Evolutionary conservation across 1,140 invertebrate genomes (phyloP), one percentile per base, ranked within the genome.

Genomic region (Lucilia sericata): DNA sequence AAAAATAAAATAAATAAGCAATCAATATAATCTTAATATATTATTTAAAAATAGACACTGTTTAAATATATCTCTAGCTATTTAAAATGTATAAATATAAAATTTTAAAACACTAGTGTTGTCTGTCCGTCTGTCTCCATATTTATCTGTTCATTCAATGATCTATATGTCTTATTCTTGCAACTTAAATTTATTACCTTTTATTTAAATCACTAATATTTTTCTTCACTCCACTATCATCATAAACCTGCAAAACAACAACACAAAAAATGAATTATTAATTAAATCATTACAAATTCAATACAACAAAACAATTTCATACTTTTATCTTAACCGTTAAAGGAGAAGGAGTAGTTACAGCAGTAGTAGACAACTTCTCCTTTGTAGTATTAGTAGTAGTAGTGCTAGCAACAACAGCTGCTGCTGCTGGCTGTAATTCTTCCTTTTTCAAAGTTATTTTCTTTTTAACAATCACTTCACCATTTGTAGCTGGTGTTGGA

Each of bases 121-220:
- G n/a, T n/a, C n/a, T n/a, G n/a, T n/a, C n/a, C n/a, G n/a, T n/a
- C n/a, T n/a, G n/a, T n/a, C n/a, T n/a, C n/a, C n/a, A n/a, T n/a
- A n/a, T n/a, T n/a, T n/a, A n/a, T n/a, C n/a, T n/a, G n/a, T n/a
- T n/a, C n/a, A n/a, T n/a, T n/a, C n/a, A n/a, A n/a, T n/a, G n/a
- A n/a, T n/a, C n/a, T n/a, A n/a, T n/a, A n/a, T n/a, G n/a, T n/a
- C n/a, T n/a, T 36, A 36, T 4, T 36, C 36, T 36, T 36, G 8
- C 8, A 36, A 36, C n/a, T 36, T 36, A 36, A 60, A 2, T 14
- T 4, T 2, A 4, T 60, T 60, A 60, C 55, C 55, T 60, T 60
- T 60, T n/a, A n/a, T n/a, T n/a, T n/a, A 60, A 60, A 60, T 60
- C 14, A n/a, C 55, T 60, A 14, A 60, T 60, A n/a, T 60, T 60